Conservation (phyloP, 2,888 invertebrate genomes). For the Cryptocephalus primarius region DNA sequence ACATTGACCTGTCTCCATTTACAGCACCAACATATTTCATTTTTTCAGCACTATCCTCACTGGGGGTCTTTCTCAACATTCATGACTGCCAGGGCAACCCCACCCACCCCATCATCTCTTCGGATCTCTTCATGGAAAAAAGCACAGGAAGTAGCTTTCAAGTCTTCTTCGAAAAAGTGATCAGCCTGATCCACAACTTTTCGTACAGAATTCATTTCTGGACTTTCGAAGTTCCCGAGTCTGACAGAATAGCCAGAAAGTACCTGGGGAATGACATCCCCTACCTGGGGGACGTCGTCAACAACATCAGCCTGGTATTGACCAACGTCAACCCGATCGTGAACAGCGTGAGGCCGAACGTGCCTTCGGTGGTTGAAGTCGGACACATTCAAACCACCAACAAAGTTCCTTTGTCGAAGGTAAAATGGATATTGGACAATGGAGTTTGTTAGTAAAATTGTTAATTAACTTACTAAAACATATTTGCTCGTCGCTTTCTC, state of each 20-base stretch:
- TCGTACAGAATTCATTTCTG: constrained; percentile 11
- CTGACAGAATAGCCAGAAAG: constrained; percentile 9
- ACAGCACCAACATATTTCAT: background rate
- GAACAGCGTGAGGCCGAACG: constrained; percentile 10
- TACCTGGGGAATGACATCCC: constrained; percentile 21
- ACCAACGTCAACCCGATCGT: constrained; percentile 13
- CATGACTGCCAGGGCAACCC: constrained; percentile 21
- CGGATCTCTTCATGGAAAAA: constrained; percentile 9
- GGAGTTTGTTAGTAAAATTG: too few species aligned
- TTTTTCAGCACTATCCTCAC: constrained; percentile 14
- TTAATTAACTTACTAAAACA: too few species aligned
- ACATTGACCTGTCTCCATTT: too few species aligned
- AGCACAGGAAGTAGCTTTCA: background rate
- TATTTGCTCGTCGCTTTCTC: too few species aligned
- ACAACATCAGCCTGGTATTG: constrained; percentile 14
- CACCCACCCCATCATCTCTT: constrained; percentile 19
- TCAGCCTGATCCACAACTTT: constrained; percentile 4
- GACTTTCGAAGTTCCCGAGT: constrained; percentile 8
- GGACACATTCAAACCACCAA: constrained; percentile 11
- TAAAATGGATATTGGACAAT: too few species aligned
- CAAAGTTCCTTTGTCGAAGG: constrained; percentile 10
- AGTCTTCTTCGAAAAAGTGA: background rate
- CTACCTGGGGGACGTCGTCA: constrained; percentile 13
- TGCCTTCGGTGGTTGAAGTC: constrained; percentile 14
- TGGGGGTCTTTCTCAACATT: constrained; percentile 11